phyloP scores from a whole-genome alignment of 1,140 invertebrate species.

The Cepaea nemoralis region DNA sequence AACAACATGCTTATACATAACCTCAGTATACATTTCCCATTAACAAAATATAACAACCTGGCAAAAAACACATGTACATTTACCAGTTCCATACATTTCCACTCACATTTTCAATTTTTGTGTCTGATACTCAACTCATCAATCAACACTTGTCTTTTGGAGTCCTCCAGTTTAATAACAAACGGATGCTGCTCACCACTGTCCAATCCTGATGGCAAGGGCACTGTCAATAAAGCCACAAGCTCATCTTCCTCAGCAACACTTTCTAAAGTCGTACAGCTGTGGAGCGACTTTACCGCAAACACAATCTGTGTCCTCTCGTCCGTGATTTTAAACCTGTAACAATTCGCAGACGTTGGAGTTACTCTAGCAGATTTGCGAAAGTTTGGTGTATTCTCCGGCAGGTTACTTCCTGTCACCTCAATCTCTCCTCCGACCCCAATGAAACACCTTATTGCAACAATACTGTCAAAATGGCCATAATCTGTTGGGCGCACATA shows the following conservation, averaged over 20 bases:
- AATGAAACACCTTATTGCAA: conserved; percentile 63
- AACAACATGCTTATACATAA: too few relatives aligned
- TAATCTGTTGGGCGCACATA: conserved; percentile 59
- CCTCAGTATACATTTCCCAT: too few relatives aligned
- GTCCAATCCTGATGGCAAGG: conserved; percentile 48
- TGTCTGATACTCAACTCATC: conserved; percentile 65
- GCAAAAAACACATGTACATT: too few relatives aligned
- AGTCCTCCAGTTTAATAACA: conserved; percentile 64
- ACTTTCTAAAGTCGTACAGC: conserved; percentile 63
- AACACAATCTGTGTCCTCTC: conserved; percentile 52
- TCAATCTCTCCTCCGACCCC: conserved; percentile 61
- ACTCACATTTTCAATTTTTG: conserved; percentile 25
- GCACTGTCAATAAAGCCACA: conserved; percentile 51
- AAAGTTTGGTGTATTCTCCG: conserved; percentile 43
- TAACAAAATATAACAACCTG: too few relatives aligned
- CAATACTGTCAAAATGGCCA: conserved; percentile 61
- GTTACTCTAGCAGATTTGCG: conserved; percentile 56
- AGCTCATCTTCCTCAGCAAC: conserved; percentile 46
- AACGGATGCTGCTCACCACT: conserved; percentile 57
- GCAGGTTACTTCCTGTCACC: conserved; percentile 54
- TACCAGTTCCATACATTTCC: too few relatives aligned
- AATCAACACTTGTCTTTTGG: conserved; percentile 60
- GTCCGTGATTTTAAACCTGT: conserved; percentile 60
- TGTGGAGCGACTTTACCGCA: conserved; percentile 56
- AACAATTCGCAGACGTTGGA: conserved; percentile 59